Base-by-base conservation (phyloP, 2,113 vertebrate species). In the Thomomys bottae region DNA sequence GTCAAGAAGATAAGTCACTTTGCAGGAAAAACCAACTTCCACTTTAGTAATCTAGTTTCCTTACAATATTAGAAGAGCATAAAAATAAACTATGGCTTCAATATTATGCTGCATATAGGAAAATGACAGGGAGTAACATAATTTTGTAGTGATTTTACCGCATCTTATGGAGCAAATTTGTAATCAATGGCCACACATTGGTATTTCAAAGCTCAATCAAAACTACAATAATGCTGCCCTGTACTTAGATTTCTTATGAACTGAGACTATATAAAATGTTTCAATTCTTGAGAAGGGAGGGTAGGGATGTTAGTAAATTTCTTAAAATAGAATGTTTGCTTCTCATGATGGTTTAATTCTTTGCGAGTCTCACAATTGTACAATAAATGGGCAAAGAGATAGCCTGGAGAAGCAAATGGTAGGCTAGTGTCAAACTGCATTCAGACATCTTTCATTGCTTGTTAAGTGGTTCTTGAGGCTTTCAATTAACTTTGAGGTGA, bases 31-130 rank as follows among this genome's bases (percentile, higher is more conserved):
- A 89, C 77, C 79, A 88, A 40, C 49, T 79, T 93, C 87, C 81
- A 80, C 32, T 34, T 82, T 92, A 23, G 79, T 80, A 94, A 86
- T 88, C n/a, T 87, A 75, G 23, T 77, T 95, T 90, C 64, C 81
- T 86, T 83, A 71, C 57, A 95, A 68, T 49, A 88, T 61, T 88
- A 38, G 68, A 84, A 91, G 57, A 84, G 87, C 75, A 86, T 85
- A 79, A 93, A 95, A 92, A 87, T 84, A 89, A 92, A 75, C 49
- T 75, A 82, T 88, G 42, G n/a, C 34, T 94, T 76, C 71, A 92
- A 20, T 92, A 90, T 93, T 90, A 78, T 63, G 45, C 79, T 76
- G 45, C 20, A 21, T 85, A 57, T 49, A 91, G 75, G 42, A 92
- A 96, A 93, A 91, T 68, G 32, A 63, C 36, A 72, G 4, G 23